Percentiles rank a stretch among this genome's conserved stretches.
These are phyloP conservation scores for Hypomecis punctinalis DNA, from an alignment of 2,888 invertebrate genomes.

Conservation along the genomic window DNA sequence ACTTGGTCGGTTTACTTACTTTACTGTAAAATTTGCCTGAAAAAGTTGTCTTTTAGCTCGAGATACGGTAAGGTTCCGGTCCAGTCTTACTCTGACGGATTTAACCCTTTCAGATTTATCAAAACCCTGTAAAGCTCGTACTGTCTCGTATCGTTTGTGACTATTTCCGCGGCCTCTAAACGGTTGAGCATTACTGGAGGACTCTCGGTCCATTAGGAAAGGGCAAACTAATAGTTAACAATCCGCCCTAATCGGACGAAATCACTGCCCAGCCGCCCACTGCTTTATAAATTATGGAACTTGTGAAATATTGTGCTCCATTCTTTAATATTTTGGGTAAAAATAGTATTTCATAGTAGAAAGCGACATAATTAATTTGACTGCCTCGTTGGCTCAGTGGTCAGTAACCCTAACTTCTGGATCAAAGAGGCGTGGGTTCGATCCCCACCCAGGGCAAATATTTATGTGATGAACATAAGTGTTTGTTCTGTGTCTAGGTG, in stretches of 20 bases:
- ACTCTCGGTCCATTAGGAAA: slow-evolving; percentile 51
- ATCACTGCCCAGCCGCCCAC: slow-evolving; percentile 47
- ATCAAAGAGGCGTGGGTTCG: too few relatives aligned
- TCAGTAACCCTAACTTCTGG: too few relatives aligned
- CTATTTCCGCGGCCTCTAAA: slow-evolving; percentile 38
- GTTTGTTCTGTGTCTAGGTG: too few relatives aligned
- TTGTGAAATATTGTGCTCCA: slow-evolving; percentile 2
- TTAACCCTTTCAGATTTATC: neutral
- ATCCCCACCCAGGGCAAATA: too few relatives aligned
- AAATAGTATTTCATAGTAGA: slow-evolving; percentile 3
- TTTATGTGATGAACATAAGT: too few relatives aligned
- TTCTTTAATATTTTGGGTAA: neutral
- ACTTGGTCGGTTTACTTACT: too few relatives aligned
- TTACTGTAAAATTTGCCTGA: too few relatives aligned
- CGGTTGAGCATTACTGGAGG: slow-evolving; percentile 42
- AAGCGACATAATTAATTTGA: too few relatives aligned
- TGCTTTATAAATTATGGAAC: slow-evolving; percentile 28
- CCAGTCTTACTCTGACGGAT: too few relatives aligned
- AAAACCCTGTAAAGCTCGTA: slow-evolving; percentile 9
- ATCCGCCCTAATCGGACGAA: slow-evolving; percentile 49
- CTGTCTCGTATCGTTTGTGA: slow-evolving; percentile 24
- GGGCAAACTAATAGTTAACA: slow-evolving; percentile 50
- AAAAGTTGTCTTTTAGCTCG: too few relatives aligned
- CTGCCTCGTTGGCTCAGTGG: too few relatives aligned
- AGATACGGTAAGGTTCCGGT: too few relatives aligned